Percentiles rank a stretch among this genome's conserved stretches.
Evolutionary conservation across 2,888 invertebrate species (phyloP).

Genomic region (Micoletzkya japonica): DNA sequence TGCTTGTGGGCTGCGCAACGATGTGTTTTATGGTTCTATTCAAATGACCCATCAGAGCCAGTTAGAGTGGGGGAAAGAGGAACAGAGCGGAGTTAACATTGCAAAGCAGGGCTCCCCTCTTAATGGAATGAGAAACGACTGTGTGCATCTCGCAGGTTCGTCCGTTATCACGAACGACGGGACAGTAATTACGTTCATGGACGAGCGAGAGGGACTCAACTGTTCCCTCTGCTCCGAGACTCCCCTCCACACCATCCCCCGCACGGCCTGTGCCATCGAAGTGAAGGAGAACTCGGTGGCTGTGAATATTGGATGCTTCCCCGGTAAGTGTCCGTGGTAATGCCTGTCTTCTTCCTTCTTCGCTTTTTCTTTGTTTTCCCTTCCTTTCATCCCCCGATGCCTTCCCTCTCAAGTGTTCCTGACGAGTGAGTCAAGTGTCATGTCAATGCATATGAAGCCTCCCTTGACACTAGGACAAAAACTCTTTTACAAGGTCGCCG

Average conservation of each 20-base stretch:
- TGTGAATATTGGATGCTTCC: constrained; percentile 40
- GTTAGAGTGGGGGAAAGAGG: no score
- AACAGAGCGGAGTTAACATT: no score
- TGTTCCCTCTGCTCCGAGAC: constrained; percentile 51
- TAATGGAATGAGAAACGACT: no score
- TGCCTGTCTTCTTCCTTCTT: neutral
- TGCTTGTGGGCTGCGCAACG: no score
- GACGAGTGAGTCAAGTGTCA: no score
- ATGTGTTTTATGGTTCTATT: no score
- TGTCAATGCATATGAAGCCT: no score
- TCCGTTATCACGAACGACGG: constrained; percentile 41
- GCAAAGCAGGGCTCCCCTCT: no score
- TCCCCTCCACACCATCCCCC: constrained; percentile 33
- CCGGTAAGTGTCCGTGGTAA: constrained; percentile 30
- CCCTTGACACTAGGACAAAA: neutral
- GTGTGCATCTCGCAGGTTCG: constrained; percentile 54
- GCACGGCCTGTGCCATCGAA: constrained; percentile 56
- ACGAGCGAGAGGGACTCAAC: constrained; percentile 49
- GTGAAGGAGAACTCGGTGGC: constrained; percentile 42
- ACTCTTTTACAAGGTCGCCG: neutral
- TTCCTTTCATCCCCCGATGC: neutral
- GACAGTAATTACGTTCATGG: constrained; percentile 48
- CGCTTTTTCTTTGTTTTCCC: neutral
- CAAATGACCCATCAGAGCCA: no score
- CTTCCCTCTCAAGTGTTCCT: no score